These are phyloP conservation scores for Petrocephalus schoutedeni DNA, from an alignment of 2,797 vertebrate species.

Conservation along the genomic window DNA sequence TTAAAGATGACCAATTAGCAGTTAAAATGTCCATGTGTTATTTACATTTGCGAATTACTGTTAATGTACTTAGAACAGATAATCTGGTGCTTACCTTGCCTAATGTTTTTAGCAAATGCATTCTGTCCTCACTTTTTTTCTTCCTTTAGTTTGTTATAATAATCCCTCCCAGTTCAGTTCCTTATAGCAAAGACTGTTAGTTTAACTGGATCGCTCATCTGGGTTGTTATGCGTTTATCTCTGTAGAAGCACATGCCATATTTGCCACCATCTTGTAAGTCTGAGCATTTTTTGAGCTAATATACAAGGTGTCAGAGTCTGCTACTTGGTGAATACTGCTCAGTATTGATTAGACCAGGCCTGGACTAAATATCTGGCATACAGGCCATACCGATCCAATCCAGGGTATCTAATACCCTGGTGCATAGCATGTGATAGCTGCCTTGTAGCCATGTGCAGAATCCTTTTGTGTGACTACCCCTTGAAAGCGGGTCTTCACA, in stretches of 20 bases:
- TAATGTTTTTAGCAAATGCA: not conserved
- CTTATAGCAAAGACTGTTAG: not conserved
- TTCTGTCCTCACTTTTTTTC: not conserved
- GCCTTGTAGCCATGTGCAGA: not conserved
- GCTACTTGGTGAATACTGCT: not conserved
- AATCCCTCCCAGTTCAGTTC: not conserved
- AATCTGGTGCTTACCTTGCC: not conserved
- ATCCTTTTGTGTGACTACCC: not conserved
- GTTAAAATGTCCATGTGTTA: not conserved
- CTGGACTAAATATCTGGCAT: not conserved
- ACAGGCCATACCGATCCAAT: not conserved
- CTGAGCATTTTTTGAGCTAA: not conserved
- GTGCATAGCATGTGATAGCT: not conserved
- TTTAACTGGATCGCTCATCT: not conserved
- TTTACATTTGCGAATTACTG: not conserved
- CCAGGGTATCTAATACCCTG: not conserved
- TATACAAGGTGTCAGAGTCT: not conserved
- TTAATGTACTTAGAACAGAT: not conserved
- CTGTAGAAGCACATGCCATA: not conserved
- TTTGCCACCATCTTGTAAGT: not conserved
- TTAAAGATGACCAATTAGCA: not conserved
- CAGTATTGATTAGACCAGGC: not conserved
- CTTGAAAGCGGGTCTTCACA: not conserved
- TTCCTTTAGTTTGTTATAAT: not conserved
- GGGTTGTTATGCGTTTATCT: not conserved